phyloP scores from a whole-genome alignment of 2,888 invertebrate genomes.

The Brachyptera risi region DNA sequence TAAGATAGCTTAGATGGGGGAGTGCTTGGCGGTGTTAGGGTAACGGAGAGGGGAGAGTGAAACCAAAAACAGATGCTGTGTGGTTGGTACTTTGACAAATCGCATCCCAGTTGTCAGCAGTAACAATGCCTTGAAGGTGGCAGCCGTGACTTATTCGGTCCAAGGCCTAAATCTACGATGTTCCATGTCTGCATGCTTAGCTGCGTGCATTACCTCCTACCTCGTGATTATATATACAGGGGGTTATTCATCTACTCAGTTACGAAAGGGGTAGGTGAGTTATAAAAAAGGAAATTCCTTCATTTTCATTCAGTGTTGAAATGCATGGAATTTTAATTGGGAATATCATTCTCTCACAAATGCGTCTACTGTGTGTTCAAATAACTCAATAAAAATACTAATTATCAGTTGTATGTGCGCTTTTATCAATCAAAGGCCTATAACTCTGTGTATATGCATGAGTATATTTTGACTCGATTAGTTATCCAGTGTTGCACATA shows the following conservation, averaged over 20 bases:
- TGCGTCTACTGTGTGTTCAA: no score
- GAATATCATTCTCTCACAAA: no score
- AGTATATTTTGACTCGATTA: no score
- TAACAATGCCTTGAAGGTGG: neutral
- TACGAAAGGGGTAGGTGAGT: neutral
- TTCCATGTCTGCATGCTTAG: neutral
- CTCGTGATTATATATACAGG: neutral
- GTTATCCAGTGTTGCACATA: no score
- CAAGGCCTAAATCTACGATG: neutral
- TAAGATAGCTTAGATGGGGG: neutral
- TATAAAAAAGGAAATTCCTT: neutral
- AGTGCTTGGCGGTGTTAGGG: neutral
- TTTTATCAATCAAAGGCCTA: no score
- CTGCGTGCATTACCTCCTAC: neutral
- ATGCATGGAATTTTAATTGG: neutral
- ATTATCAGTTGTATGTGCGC: no score
- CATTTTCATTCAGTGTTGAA: neutral
- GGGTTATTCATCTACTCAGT: neutral
- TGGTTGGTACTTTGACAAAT: conserved; percentile 18
- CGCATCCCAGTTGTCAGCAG: conserved; percentile 10
- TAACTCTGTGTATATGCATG: no score
- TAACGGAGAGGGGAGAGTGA: neutral
- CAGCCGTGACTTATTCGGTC: neutral
- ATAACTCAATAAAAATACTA: no score
- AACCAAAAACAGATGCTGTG: conserved; percentile 20